Evolutionary conservation across 2,113 vertebrate species (phyloP).

Genomic region (Agelaius phoeniceus): DNA sequence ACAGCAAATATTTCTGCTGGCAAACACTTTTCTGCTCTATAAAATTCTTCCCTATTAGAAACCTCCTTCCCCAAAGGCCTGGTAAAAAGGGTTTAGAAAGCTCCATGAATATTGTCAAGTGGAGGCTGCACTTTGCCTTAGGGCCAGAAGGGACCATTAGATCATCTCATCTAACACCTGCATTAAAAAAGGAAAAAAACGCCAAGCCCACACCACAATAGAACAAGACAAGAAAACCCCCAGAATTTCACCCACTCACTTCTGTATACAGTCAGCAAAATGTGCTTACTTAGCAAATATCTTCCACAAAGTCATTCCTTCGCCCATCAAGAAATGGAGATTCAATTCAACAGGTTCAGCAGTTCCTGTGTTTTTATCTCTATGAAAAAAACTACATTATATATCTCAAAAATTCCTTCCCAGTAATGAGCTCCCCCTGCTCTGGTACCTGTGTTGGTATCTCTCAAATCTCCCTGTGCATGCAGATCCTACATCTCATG

Average conservation of each 20-base stretch:
- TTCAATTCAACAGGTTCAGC: neutral
- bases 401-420: neutral
- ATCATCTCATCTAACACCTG: conserved; percentile 59
- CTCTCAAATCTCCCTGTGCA: neutral
- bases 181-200: neutral
- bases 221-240: neutral
- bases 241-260: neutral
- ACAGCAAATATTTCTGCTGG: conserved; percentile 56
- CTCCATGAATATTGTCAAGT: neutral
- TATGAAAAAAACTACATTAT: neutral
- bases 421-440: neutral
- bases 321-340: neutral
- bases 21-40: conserved; percentile 41
- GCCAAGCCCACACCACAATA: neutral
- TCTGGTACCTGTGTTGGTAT: neutral
- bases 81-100: conserved; percentile 39
- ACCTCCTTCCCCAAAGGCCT: conserved; percentile 50
- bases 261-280: conserved; percentile 12
- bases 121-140: neutral
- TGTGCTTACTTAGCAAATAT: neutral
- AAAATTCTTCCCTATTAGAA: conserved; percentile 43
- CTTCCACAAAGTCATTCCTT: neutral
- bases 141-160: conserved; percentile 52
- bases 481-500: neutral
- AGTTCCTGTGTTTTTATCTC: neutral